Evolutionary conservation across 2,113 vertebrate species (phyloP), one percentile per base, ranked within the genome.

Genomic region (Dipodomys ordii): DNA sequence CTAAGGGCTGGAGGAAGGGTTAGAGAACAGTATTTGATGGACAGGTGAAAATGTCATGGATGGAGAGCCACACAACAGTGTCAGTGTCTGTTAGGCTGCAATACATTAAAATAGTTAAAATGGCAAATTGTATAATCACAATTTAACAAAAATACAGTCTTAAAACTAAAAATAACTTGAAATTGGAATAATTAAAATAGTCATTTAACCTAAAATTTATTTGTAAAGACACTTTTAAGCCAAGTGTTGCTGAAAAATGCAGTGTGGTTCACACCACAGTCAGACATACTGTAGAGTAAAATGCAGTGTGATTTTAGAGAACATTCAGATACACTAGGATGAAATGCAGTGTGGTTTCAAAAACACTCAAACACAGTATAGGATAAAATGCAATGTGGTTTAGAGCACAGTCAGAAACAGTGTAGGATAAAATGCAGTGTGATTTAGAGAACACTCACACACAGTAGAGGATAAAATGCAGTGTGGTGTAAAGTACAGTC

Each of bases 161-260:
- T 49, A 12, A 49, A 49, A n/a, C 62, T 83, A 91, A 87, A 86
- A 83, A 30, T 74, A 86, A 80, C 82, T n/a, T 72, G 53, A 87
- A 87, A 46, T 88, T 32, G 83, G 85, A 72, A 67, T 83, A 82
- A 93, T 91, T 82, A 78, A 65, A 82, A 86, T 91, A 20, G 74
- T 35, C 8, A 71, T 92, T 88, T 60, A 49, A 32, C 15, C 22
- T 91, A 90, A 94, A 68, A 85, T 94, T 92, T 90, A 81, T 28
- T 19, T 81, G 39, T n/a, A 78, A 94, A 64, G 18, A 79, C 60
- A 83, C 25, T 92, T 88, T 27, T 81, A 93, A 93, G 30, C 46
- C 28, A 90, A 67, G 32, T 76, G 77, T 60, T 76, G 60, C 67
- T 80, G 64, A 79, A 94, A 83, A 88, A 90, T 32, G 13, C 16